Evolutionary conservation across 2,113 vertebrate species (phyloP).

Genomic region (Serinus canaria): DNA sequence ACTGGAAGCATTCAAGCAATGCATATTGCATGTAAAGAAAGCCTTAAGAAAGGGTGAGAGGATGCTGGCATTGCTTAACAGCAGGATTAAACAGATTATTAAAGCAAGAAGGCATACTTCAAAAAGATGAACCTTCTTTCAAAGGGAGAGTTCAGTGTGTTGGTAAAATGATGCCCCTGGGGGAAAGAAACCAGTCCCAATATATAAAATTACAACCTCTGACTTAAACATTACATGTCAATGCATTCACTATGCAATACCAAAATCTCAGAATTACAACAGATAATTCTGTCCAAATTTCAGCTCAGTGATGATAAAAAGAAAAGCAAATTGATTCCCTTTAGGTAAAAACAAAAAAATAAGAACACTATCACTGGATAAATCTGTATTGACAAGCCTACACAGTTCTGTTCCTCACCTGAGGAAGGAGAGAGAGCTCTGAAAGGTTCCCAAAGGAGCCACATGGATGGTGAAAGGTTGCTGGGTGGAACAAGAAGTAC

Average conservation of each 20-base stretch:
- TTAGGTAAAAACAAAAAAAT: background rate
- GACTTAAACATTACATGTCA: background rate
- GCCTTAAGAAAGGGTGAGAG: background rate
- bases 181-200: background rate
- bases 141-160: background rate
- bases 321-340: background rate
- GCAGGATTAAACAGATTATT: background rate
- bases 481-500: background rate
- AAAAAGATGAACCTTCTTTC: background rate
- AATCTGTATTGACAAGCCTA: background rate
- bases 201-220: background rate
- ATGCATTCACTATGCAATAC: background rate
- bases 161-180: background rate
- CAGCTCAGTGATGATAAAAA: background rate
- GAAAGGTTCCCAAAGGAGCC: background rate
- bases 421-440: background rate
- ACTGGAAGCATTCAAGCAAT: background rate
- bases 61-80: background rate
- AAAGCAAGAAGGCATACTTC: background rate
- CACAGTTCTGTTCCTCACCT: background rate
- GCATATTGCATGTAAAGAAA: background rate
- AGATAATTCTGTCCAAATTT: background rate
- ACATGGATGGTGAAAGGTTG: background rate
- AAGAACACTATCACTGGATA: background rate
- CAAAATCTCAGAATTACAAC: background rate